phyloP scores from a whole-genome alignment of 1,140 invertebrate species.

The Temnothorax longispinosus region DNA sequence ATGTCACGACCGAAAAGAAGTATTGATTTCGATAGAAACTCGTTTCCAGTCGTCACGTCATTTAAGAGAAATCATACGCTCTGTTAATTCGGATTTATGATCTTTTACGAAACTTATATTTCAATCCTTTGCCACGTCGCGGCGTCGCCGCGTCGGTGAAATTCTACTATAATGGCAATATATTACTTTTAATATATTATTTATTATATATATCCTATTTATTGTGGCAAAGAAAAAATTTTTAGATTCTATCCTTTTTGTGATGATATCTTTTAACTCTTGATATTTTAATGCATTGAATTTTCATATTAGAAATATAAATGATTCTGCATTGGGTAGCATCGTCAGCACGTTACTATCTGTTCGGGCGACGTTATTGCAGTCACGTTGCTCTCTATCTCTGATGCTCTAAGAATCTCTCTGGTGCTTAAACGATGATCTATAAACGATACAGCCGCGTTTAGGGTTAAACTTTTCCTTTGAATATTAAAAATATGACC shows the following conservation, averaged over 20 bases:
- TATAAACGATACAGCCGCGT: constrained; percentile 59
- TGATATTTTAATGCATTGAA: background rate
- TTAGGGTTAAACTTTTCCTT: constrained; percentile 33
- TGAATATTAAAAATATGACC: constrained; percentile 44
- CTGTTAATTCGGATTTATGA: constrained; percentile 16
- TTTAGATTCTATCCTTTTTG: background rate
- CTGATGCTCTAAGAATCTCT: constrained; percentile 32
- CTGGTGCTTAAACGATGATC: background rate
- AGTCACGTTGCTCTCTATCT: constrained; percentile 49
- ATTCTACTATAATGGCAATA: background rate
- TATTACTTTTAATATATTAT: background rate
- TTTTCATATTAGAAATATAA: background rate
- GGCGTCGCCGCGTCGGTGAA: background rate
- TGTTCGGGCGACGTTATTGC: constrained; percentile 50
- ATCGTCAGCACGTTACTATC: constrained; percentile 21
- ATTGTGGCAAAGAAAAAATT: background rate
- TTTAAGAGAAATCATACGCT: constrained; percentile 6
- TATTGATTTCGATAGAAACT: constrained; percentile 10
- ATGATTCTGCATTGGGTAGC: background rate
- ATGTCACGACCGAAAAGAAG: background rate
- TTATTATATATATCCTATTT: background rate
- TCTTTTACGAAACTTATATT: background rate
- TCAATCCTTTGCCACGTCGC: background rate
- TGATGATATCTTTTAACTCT: background rate
- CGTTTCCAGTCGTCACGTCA: background rate